Conservation (phyloP, 2,797 vertebrate genomes). For the Notamacropus eugenii region DNA sequence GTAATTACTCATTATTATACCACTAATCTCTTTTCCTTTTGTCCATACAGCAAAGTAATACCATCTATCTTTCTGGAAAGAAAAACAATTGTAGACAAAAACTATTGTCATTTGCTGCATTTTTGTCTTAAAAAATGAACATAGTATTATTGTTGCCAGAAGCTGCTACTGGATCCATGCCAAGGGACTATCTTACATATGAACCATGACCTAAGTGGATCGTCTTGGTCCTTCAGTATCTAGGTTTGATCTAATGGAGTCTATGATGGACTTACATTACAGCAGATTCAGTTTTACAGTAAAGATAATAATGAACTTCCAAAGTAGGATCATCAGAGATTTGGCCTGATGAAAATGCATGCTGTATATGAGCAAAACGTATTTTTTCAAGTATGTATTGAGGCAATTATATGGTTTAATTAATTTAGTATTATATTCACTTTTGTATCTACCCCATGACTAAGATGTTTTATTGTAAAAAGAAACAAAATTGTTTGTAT, state of each 20-base stretch:
- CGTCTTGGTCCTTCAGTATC: background rate
- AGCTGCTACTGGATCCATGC: background rate
- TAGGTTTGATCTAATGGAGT: background rate
- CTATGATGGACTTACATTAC: background rate
- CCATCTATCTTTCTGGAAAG: conserved; percentile 61
- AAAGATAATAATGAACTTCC: background rate
- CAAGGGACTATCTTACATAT: background rate
- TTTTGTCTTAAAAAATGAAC: conserved; percentile 8
- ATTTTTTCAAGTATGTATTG: conserved; percentile 15
- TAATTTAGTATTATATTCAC: conserved; percentile 49
- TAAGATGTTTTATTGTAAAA: conserved; percentile 80
- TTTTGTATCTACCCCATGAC: conserved; percentile 59
- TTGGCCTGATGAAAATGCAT: background rate
- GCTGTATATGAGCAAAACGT: background rate
- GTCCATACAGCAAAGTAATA: conserved; percentile 65
- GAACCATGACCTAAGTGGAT: background rate
- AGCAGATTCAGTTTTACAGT: background rate
- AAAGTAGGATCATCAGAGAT: background rate
- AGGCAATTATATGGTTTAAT: conserved; percentile 46
- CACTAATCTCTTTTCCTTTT: conserved; percentile 70
- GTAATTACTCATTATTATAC: conserved; percentile 70
- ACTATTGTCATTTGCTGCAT: background rate
- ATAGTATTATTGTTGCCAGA: conserved; percentile 32
- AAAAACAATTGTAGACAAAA: background rate
- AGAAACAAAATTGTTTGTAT: conserved; percentile 80